Percentiles rank a stretch among this genome's conserved stretches.
phyloP scores from a whole-genome alignment of 2,113 vertebrate species.

The Tyrannus savana region DNA sequence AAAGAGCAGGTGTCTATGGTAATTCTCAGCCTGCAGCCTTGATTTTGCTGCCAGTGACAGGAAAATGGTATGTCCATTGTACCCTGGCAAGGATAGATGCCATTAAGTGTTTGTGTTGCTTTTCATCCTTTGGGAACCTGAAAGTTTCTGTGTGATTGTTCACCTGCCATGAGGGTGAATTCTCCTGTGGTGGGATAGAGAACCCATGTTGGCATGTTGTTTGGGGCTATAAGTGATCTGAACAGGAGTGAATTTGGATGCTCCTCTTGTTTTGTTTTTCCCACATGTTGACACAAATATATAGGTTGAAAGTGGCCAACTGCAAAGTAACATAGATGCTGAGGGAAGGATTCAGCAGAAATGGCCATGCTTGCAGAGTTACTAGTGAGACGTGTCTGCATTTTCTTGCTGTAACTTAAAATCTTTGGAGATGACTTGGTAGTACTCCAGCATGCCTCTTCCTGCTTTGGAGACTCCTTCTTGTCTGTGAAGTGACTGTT shows the following conservation, averaged over 20 bases:
- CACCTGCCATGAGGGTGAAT: neutral
- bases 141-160: neutral
- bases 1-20: neutral
- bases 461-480: neutral
- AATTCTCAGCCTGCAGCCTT: neutral
- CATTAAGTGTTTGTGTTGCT: neutral
- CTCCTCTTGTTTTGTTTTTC: neutral
- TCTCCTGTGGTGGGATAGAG: neutral
- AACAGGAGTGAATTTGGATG: neutral
- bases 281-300: neutral
- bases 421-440: neutral
- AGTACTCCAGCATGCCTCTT: neutral
- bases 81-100: neutral
- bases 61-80: neutral
- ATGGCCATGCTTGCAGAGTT: neutral
- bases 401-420: neutral
- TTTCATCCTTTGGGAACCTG: neutral
- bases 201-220: neutral
- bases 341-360: neutral
- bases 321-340: neutral
- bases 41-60: neutral
- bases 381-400: neutral
- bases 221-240: neutral
- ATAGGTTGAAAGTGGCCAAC: neutral
- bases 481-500: neutral